phyloP scores from a whole-genome alignment of 2,888 invertebrate species.

The Lordiphosa fenestrarum region DNA sequence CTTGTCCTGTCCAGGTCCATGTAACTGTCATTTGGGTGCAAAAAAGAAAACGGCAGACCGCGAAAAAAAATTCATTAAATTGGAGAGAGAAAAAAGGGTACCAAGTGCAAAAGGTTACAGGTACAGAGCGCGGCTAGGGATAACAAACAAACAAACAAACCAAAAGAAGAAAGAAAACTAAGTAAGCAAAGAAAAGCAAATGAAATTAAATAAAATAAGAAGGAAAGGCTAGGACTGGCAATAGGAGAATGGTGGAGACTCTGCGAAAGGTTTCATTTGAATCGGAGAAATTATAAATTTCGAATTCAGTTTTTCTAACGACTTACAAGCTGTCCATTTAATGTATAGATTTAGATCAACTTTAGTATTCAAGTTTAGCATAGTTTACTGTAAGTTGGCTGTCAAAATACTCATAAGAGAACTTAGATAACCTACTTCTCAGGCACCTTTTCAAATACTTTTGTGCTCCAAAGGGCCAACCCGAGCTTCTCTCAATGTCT shows the following conservation, averaged over 20 bases:
- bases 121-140: slow-evolving; percentile 53
- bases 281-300: too few species aligned
- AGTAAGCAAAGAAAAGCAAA: slow-evolving; percentile 35
- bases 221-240: background rate
- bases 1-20: slow-evolving; percentile 33
- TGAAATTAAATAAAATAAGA: slow-evolving; percentile 47
- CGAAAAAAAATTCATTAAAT: slow-evolving; percentile 70
- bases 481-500: too few species aligned
- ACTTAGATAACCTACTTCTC: too few species aligned
- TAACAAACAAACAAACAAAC: slow-evolving; percentile 19
- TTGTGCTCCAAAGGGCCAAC: too few species aligned
- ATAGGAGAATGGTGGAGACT: background rate
- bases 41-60: slow-evolving; percentile 27
- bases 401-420: too few species aligned
- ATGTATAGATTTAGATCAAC: too few species aligned
- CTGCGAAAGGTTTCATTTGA: background rate
- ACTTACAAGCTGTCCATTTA: too few species aligned
- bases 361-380: too few species aligned
- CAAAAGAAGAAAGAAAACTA: slow-evolving; percentile 23
- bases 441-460: too few species aligned
- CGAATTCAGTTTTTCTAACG: too few species aligned
- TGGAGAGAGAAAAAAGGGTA: slow-evolving; percentile 63
- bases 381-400: too few species aligned
- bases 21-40: slow-evolving; percentile 63
- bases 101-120: slow-evolving; percentile 79